Conservation (phyloP, 2,888 invertebrate species). For the Ceramica pisi region DNA sequence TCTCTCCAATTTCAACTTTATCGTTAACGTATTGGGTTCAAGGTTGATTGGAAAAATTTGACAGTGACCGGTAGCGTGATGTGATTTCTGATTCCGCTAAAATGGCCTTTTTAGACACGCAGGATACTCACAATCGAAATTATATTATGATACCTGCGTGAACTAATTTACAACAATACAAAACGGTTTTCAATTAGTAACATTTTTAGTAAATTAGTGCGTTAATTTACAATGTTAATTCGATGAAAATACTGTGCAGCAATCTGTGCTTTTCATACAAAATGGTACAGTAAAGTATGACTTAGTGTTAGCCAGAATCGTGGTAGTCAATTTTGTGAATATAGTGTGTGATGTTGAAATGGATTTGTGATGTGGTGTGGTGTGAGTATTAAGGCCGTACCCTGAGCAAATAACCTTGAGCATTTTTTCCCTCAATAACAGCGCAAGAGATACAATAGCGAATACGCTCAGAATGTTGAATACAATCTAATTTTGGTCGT, state of each 20-base stretch:
- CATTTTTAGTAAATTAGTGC: conserved; percentile 64
- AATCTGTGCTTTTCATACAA: conserved; percentile 54
- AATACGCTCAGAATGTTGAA: no score
- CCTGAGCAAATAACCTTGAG: no score
- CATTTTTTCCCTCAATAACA: no score
- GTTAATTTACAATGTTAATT: conserved; percentile 62
- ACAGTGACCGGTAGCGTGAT: no score
- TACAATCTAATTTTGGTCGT: no score
- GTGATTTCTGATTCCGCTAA: no score
- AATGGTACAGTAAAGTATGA: conserved; percentile 29
- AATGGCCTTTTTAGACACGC: no score
- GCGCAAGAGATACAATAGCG: no score
- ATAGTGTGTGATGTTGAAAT: neutral
- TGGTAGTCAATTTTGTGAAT: neutral
- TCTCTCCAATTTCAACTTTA: no score
- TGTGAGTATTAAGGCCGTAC: no score
- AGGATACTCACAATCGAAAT: neutral
- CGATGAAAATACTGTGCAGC: conserved; percentile 40
- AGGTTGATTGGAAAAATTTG: no score
- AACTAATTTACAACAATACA: conserved; percentile 6
- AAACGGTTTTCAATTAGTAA: conserved; percentile 51
- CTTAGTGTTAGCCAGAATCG: neutral
- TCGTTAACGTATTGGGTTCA: no score
- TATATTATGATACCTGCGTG: conserved; percentile 27
- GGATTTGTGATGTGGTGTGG: neutral